A percentile compares a stretch with the other conserved stretches of the same genome.
Evolutionary conservation across 2,797 vertebrate species (phyloP).

Genomic region (Pangasius sanitwongsei): DNA sequence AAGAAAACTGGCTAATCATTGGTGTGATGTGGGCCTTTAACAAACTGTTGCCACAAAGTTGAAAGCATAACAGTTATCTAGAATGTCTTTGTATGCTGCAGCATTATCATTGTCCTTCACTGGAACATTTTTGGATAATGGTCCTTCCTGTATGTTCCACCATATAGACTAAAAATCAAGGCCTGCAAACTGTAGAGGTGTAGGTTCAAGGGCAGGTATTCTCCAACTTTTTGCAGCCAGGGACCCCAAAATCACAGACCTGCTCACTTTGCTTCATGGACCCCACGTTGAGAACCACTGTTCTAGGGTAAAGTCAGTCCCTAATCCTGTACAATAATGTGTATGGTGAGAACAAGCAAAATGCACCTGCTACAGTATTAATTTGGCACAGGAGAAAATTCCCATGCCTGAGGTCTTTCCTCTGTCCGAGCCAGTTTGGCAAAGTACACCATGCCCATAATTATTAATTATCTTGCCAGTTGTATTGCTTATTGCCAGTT

Average conservation of each 20-base stretch:
- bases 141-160: background rate
- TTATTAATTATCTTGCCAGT: conserved; percentile 24
- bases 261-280: background rate
- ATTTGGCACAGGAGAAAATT: conserved; percentile 20
- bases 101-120: background rate
- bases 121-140: background rate
- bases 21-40: background rate
- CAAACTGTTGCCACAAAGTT: background rate
- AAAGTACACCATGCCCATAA: conserved; percentile 28
- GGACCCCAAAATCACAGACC: background rate
- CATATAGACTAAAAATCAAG: background rate
- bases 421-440: conserved; percentile 25
- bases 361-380: conserved; percentile 13
- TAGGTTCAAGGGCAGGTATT: background rate
- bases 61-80: background rate
- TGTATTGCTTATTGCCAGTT: conserved; percentile 41
- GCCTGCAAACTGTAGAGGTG: background rate
- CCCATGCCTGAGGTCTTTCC: conserved; percentile 34
- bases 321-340: background rate
- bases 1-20: background rate
- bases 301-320: background rate
- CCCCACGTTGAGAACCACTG: background rate
- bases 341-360: background rate
- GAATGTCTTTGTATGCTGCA: background rate
- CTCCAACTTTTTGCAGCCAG: background rate